These are phyloP conservation scores for Gymnorhina tibicen DNA, from an alignment of 2,113 vertebrate species.

Conservation along the genomic window DNA sequence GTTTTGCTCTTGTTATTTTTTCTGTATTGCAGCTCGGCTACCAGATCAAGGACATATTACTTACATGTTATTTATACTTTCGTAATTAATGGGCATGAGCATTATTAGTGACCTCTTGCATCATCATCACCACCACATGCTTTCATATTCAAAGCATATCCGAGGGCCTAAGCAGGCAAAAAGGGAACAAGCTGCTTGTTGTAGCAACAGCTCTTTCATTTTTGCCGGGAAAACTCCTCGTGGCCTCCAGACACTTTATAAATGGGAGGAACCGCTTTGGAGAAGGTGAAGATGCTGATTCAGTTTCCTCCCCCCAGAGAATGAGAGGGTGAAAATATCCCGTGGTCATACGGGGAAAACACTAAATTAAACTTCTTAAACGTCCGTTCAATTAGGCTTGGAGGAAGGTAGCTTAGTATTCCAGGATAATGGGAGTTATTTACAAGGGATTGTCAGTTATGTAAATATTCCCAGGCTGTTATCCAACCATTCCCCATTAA, in stretches of 20 bases:
- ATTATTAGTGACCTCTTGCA: slow-evolving; percentile 16
- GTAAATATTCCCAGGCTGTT: slow-evolving; percentile 3
- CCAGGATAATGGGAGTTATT: neutral
- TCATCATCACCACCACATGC: neutral
- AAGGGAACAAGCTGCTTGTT: neutral
- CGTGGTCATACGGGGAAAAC: neutral
- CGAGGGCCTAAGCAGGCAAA: neutral
- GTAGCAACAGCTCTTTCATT: slow-evolving; percentile 16
- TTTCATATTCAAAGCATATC: neutral
- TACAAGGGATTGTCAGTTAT: neutral
- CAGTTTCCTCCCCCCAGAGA: neutral
- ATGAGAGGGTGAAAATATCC: neutral
- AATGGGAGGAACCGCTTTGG: neutral
- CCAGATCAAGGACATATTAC: neutral
- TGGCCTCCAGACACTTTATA: neutral
- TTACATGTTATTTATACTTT: neutral
- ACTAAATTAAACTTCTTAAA: neutral
- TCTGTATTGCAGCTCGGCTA: neutral
- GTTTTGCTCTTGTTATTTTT: neutral
- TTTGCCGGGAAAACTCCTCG: neutral
- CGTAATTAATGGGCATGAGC: neutral
- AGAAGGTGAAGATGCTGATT: slow-evolving; percentile 23
- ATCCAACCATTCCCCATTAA: neutral
- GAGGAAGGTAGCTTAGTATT: neutral
- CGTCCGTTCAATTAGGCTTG: neutral